Evolutionary conservation across 2,113 vertebrate genomes (phyloP).

Genomic region (Puffinus mauretanicus): DNA sequence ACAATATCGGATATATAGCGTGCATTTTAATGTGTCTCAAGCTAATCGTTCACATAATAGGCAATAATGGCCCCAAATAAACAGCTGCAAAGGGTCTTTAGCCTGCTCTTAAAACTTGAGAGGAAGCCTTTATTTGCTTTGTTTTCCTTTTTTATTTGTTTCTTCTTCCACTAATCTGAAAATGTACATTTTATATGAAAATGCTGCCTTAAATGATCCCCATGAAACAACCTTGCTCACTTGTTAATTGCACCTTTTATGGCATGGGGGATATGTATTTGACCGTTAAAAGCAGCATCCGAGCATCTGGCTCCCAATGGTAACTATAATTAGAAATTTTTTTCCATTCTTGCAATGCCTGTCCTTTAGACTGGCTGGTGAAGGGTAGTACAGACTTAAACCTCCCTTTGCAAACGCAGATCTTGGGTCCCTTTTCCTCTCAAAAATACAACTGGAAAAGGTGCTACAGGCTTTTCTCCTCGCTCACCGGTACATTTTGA

Average conservation of each 20-base stretch:
- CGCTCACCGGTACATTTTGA: rapidly evolving
- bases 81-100: not conserved
- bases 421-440: not conserved
- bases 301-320: not conserved
- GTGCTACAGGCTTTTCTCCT: not conserved
- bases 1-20: not conserved
- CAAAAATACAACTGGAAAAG: not conserved
- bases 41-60: not conserved
- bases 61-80: not conserved
- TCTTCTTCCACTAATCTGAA: not conserved
- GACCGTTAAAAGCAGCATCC: not conserved
- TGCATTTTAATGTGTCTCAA: not conserved
- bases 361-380: not conserved
- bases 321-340: rapidly evolving
- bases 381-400: rapidly evolving
- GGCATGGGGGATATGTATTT: not conserved
- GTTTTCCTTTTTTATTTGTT: not conserved
- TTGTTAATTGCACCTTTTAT: not conserved
- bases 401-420: not conserved
- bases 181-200: not conserved
- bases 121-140: not conserved
- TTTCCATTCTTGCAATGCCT: not conserved
- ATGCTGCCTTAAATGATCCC: not conserved
- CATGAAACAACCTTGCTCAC: not conserved
- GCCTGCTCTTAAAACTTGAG: not conserved